Conservation (phyloP, 2,797 vertebrate species). For the Microctenopoma lineatum region DNA sequence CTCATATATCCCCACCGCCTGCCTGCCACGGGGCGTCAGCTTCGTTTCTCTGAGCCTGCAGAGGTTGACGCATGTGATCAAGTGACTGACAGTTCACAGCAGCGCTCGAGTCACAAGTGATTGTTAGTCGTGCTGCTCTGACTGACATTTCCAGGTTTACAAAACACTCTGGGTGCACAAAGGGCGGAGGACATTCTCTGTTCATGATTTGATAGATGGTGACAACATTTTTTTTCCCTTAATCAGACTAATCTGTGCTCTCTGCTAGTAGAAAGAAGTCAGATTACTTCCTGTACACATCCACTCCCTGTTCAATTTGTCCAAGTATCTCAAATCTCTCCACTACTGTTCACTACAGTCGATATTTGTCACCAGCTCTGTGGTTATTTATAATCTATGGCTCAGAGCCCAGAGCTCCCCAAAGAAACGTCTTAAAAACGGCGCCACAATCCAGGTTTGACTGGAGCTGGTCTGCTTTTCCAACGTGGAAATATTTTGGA, state of each 20-base stretch:
- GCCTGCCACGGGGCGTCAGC: slow-evolving; percentile 11
- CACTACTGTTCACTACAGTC: slow-evolving; percentile 23
- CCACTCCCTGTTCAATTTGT: slow-evolving; percentile 4
- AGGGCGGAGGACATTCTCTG: neutral
- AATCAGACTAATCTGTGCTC: too few relatives aligned
- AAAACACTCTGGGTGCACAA: neutral
- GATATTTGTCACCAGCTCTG: slow-evolving; percentile 51
- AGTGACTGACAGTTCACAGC: slow-evolving; percentile 44
- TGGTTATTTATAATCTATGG: slow-evolving; percentile 72
- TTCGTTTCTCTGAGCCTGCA: neutral
- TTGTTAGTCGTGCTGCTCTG: slow-evolving; percentile 5
- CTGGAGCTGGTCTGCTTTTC: slow-evolving; percentile 21
- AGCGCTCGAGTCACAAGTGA: slow-evolving; percentile 20
- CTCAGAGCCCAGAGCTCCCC: slow-evolving; percentile 51
- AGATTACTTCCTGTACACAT: neutral
- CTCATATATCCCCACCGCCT: neutral
- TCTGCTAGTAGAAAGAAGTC: neutral
- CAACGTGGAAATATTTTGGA: slow-evolving; percentile 7
- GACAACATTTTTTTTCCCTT: neutral
- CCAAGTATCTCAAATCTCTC: slow-evolving; percentile 28
- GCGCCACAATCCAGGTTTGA: slow-evolving; percentile 43
- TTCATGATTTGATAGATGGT: neutral
- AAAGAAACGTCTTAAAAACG: slow-evolving; percentile 42
- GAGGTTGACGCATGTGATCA: slow-evolving; percentile 32
- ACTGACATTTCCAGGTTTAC: slow-evolving; percentile 27